These are phyloP conservation scores for Sthenelais limicola DNA, from an alignment of 2,888 invertebrate species.

Conservation along the genomic window DNA sequence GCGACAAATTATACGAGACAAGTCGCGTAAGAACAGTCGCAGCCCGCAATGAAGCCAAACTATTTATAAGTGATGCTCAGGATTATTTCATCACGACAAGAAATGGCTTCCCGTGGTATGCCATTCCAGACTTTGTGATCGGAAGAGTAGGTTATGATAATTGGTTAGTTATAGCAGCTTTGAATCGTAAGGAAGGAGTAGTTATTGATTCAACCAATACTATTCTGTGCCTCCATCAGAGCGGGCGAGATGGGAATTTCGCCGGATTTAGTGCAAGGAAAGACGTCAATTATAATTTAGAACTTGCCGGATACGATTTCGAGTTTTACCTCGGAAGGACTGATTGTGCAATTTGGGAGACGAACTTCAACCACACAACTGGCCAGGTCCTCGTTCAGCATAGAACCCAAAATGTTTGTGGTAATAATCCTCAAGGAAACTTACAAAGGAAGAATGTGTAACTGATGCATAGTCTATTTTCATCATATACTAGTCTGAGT, in stretches of 20 bases:
- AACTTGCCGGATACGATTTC: conserved; percentile 36
- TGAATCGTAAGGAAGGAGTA: conserved; percentile 54
- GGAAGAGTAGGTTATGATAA: conserved; percentile 65
- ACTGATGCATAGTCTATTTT: too few species aligned
- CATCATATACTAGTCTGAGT: too few species aligned
- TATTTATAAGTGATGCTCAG: conserved; percentile 59
- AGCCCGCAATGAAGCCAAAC: conserved; percentile 23
- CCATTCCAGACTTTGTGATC: conserved; percentile 62
- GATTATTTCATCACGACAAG: conserved; percentile 61
- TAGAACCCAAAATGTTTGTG: background rate
- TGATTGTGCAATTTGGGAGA: conserved; percentile 43
- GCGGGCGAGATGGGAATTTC: conserved; percentile 58
- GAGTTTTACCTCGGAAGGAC: conserved; percentile 33
- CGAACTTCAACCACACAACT: conserved; percentile 20
- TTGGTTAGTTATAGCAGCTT: conserved; percentile 57
- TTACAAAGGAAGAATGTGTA: too few species aligned
- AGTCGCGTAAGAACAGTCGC: background rate
- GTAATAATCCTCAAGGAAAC: too few species aligned
- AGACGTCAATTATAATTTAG: conserved; percentile 32
- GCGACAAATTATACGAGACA: background rate
- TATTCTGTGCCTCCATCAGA: conserved; percentile 62
- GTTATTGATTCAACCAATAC: conserved; percentile 60
- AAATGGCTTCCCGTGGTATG: conserved; percentile 58
- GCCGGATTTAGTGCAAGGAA: conserved; percentile 51
- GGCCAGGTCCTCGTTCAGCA: conserved; percentile 9